Base-by-base conservation (phyloP, 2,888 invertebrate genomes). In the Hedychridium roseum region DNA sequence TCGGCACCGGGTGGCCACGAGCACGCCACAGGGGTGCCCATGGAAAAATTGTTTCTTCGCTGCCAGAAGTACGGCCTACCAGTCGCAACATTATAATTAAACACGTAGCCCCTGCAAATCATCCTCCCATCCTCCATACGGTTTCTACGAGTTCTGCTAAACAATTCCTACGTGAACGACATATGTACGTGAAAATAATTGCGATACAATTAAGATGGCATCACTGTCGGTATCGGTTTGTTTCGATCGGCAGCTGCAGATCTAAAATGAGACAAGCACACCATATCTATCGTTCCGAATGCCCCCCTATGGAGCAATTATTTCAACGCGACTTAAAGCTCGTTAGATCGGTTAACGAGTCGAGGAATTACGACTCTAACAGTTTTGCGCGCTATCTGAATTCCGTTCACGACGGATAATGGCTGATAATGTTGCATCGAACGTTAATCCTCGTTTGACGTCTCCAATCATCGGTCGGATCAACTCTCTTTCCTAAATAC, bases 11-110 rank as follows among this genome's bases (percentile, higher is more conserved):
- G 71, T 71, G 72, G 73, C 69, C 71, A 70, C 70, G 69, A 71
- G 70, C 64, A 65, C 71, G 62, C 70, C 73, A 70, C 69, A 66
- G 74, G 75, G 76, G 73, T 69, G 71, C 67, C 56, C 54, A 54
- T 60, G 63, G 62, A 66, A 73, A 73, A 71, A 73, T 74, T 64
- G 71, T 71, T 71, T 60, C 56, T 57, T 47, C 54, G 55, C 48
- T 62, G 54, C 47, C 58, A 41, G 50, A 56, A 60, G 52, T 51
- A 57, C 54, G 46, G 44, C 28, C 18, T n/a, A 12, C 14, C 27
- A 9, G 41, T 26, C 40, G 27, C 37, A 50, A 57, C 55, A 49
- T 54, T 57, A 55, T 52, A 59, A 66, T 63, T 55, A 64, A n/a
- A n/a, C n/a, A n/a, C n/a, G n/a, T n/a, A n/a, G n/a, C n/a, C n/a